These are phyloP conservation scores for Drosophila hamatofila DNA, from an alignment of 2,888 invertebrate genomes.

Conservation along the genomic window DNA sequence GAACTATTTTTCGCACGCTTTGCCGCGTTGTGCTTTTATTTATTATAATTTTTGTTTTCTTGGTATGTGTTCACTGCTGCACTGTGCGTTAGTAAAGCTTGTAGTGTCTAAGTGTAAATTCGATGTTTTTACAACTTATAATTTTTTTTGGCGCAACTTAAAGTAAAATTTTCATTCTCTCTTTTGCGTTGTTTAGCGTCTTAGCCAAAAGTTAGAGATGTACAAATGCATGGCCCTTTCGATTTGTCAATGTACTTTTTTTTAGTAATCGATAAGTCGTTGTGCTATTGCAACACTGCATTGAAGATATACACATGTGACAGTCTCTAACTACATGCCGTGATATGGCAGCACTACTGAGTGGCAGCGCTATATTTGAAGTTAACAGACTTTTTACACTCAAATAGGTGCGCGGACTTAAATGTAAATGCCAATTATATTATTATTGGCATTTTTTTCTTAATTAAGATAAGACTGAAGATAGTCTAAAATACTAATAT, in stretches of 20 bases:
- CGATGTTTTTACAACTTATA: background rate
- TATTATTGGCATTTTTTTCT: too few species aligned
- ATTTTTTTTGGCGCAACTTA: conserved; percentile 30
- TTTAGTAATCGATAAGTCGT: conserved; percentile 1
- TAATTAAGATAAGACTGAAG: too few species aligned
- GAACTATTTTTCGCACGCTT: conserved; percentile 26
- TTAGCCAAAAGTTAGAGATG: conserved; percentile 33
- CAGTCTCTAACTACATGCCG: background rate
- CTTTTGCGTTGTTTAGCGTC: conserved; percentile 62
- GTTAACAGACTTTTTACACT: conserved; percentile 30
- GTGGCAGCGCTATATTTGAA: conserved; percentile 13
- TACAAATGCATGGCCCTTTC: conserved; percentile 5
- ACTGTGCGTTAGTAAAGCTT: background rate
- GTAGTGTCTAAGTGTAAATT: background rate
- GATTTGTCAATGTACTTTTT: conserved; percentile 15
- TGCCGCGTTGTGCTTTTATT: conserved; percentile 46
- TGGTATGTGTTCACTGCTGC: background rate
- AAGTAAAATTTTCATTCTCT: conserved; percentile 32
- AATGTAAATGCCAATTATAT: too few species aligned
- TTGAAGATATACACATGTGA: background rate
- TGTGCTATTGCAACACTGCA: background rate
- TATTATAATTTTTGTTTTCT: background rate
- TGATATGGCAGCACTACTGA: background rate
- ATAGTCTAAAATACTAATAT: background rate
- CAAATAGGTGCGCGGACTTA: conserved; percentile 26